Evolutionary conservation across 2,888 invertebrate genomes (phyloP), one percentile per base, ranked within the genome.

Genomic region (Allygus modestus): DNA sequence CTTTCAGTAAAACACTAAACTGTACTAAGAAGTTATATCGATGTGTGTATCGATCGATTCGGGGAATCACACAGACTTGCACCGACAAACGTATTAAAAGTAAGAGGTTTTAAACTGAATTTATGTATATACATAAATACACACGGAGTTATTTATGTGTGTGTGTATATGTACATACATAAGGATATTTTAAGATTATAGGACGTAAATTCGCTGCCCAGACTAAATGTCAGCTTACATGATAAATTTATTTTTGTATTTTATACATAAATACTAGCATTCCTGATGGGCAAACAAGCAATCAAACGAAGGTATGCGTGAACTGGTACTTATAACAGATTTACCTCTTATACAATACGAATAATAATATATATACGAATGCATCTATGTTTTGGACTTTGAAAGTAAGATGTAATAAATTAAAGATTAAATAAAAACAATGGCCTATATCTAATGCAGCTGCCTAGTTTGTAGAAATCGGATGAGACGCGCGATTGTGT

Each of bases 21-120:
- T 23, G 4, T 41, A 73, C 5, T 41, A 43, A 41, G 43, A 41
- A 41, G 73, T 73, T 73, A 41, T 20, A 41, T 73, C 12, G 69
- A 77, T 77, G 28, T 77, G 33, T 26, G 51, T 51, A n/a, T 28
- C 11, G 75, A 77, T n/a, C 73, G 20, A 31, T 71, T 73, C 51
- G 84, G 84, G 85, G 86, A 84, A 84, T 81, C 84, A 86, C 86
- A 86, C 86, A 85, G 86, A 86, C 86, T 86, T 85, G 86, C 86
- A 86, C 86, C 77, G 26, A 51, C 77, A 77, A 77, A 77, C 23
- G 15, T 51, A 51, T 77, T 77, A 77, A 77, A 77, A 51, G 51
- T 77, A 46, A 77, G 77, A 51, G 33, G 43, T 77, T 77, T 77
- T 51, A 77, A 77, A 77, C 69, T 65, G 82, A 37, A 54, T 54